These are phyloP conservation scores for Hippopotamus amphibius DNA, from an alignment of 2,113 vertebrate genomes.

Conservation along the genomic window DNA sequence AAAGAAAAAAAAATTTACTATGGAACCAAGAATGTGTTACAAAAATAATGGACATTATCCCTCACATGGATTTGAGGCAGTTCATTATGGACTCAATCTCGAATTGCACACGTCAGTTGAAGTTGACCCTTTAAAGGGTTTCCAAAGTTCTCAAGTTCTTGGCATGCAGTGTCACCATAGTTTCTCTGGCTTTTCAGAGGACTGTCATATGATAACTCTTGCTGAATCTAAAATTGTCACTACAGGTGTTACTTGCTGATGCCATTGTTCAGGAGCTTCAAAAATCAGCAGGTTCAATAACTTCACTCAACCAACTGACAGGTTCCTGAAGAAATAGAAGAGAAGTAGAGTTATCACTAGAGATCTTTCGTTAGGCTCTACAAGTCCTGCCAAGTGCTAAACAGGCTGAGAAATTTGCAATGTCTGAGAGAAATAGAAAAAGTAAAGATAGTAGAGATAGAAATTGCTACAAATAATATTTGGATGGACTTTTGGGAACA, in stretches of 20 bases:
- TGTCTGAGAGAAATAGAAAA: neutral
- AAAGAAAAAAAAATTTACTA: neutral
- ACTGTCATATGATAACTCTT: accelerated
- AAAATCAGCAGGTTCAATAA: neutral
- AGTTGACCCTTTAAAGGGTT: neutral
- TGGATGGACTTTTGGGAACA: neutral
- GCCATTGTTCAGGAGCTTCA: neutral
- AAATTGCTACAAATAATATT: neutral
- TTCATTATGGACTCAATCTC: neutral
- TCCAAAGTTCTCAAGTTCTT: neutral
- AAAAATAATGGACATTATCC: neutral
- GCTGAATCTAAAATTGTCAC: neutral
- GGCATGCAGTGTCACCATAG: neutral
- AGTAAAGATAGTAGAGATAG: neutral
- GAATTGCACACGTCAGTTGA: neutral
- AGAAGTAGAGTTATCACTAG: neutral
- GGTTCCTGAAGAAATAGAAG: neutral
- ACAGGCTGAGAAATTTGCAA: neutral
- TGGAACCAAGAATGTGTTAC: neutral
- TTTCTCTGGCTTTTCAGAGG: neutral
- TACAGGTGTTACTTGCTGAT: neutral
- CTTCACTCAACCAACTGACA: neutral
- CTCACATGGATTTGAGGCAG: neutral
- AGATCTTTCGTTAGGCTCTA: neutral
- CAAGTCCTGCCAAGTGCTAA: neutral